Evolutionary conservation across 2,888 invertebrate genomes (phyloP).

Genomic region (Ferrisia virgata): DNA sequence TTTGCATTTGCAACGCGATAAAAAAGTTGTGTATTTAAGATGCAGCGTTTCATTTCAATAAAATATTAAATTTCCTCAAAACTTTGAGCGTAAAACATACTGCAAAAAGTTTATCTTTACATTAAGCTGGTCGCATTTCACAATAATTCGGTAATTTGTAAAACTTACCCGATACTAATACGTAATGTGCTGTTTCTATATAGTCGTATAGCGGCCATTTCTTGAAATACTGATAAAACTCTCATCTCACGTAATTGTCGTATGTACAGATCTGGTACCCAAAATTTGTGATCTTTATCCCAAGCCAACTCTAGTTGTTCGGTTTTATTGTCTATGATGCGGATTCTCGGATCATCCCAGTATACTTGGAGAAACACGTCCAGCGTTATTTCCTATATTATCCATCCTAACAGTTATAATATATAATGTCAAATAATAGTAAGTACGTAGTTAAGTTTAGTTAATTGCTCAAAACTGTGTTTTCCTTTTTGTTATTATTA

Average conservation of each 20-base stretch:
- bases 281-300: slow-evolving; percentile 53
- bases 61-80: neutral
- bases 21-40: neutral
- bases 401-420: slow-evolving; percentile 43
- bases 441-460: neutral
- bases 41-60: neutral
- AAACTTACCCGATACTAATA: slow-evolving; percentile 64
- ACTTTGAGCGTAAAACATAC: neutral
- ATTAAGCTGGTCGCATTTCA: neutral
- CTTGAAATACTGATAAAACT: slow-evolving; percentile 62
- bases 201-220: slow-evolving; percentile 62
- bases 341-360: slow-evolving; percentile 60
- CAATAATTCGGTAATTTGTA: slow-evolving; percentile 25
- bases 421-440: slow-evolving; percentile 29
- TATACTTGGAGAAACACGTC: slow-evolving; percentile 66
- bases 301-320: slow-evolving; percentile 53
- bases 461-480: neutral
- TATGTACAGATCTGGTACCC: slow-evolving; percentile 65
- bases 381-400: slow-evolving; percentile 61
- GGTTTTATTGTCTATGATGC: slow-evolving; percentile 52
- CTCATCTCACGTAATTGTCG: slow-evolving; percentile 63
- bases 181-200: slow-evolving; percentile 63
- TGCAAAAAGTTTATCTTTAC: slow-evolving; percentile 6
- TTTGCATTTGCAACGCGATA: neutral
- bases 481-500: neutral